These are phyloP conservation scores for Pseudopipra pipra DNA, from an alignment of 2,113 vertebrate genomes.

Conservation along the genomic window DNA sequence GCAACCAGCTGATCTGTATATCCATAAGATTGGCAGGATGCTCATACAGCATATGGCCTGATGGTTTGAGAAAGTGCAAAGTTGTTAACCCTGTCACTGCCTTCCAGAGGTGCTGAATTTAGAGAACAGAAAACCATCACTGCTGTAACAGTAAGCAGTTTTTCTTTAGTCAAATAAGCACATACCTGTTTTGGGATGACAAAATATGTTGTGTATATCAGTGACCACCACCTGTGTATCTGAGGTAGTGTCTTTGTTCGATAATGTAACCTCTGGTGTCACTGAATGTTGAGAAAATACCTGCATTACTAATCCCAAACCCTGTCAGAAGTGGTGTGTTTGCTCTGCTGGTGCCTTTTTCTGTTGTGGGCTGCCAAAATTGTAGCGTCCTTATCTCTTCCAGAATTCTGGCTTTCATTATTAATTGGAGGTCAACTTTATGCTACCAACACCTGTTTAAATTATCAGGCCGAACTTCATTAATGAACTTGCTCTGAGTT, in stretches of 20 bases:
- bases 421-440: constrained; percentile 7
- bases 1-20: not conserved
- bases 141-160: not conserved
- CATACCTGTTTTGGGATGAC: rapidly evolving
- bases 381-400: not conserved
- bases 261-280: not conserved
- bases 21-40: not conserved
- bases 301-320: not conserved
- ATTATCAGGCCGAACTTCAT: not conserved
- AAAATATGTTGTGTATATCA: not conserved
- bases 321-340: not conserved
- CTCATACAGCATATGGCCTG: not conserved
- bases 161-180: not conserved
- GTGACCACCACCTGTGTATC: not conserved
- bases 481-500: not conserved
- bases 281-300: not conserved
- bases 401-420: not conserved
- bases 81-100: not conserved
- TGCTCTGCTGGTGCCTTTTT: not conserved
- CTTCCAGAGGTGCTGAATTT: not conserved
- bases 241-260: not conserved
- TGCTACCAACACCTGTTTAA: not conserved
- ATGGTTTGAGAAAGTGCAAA: not conserved
- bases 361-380: not conserved
- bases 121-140: not conserved